Conservation (phyloP, 2,797 vertebrate species). For the Manis crassicaudata region DNA sequence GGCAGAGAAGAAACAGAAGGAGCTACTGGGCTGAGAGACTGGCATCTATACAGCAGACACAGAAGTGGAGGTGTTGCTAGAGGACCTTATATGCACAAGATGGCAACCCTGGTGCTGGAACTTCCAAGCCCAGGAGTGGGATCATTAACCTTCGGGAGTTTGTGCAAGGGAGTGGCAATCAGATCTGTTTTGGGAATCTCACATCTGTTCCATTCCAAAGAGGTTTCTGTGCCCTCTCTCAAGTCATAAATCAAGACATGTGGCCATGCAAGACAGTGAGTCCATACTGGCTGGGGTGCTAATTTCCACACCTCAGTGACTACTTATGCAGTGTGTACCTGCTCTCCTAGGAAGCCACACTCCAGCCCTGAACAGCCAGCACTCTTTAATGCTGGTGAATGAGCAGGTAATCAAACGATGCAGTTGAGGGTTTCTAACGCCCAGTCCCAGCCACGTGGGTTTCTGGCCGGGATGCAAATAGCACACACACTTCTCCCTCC, state of each 20-base stretch:
- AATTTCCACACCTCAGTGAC: background rate
- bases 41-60: too few species aligned
- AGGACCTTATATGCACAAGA: background rate
- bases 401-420: background rate
- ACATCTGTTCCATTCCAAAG: background rate
- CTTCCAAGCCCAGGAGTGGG: background rate
- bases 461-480: background rate
- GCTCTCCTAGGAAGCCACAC: background rate
- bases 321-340: too few species aligned
- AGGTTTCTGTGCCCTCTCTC: background rate
- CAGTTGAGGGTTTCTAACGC: background rate
- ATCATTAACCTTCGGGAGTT: background rate
- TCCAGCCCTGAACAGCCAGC: background rate
- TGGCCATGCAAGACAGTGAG: background rate
- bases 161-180: background rate
- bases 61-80: background rate
- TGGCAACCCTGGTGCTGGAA: background rate
- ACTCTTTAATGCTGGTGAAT: background rate
- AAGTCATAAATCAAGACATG: background rate
- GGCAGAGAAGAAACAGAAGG: background rate
- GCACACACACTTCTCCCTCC: background rate
- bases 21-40: background rate
- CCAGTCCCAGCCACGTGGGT: background rate
- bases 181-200: background rate
- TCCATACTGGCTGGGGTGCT: background rate